Conservation (phyloP, 92 coral and sea anemone genomes). For the Palythoa grandis region DNA sequence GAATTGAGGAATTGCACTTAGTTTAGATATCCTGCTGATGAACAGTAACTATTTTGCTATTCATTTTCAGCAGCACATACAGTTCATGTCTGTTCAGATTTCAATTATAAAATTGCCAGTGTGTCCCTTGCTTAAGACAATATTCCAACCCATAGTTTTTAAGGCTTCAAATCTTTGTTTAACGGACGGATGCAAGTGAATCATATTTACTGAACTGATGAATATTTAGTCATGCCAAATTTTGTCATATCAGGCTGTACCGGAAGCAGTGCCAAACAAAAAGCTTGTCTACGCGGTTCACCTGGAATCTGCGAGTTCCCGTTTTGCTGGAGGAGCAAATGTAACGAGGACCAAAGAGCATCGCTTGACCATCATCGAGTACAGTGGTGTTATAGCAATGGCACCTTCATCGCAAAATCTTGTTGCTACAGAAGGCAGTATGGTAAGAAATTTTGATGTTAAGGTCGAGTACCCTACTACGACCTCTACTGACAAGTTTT, state of each 20-base stretch:
- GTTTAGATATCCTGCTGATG: no score
- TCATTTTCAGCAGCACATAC: no score
- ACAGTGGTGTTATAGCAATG: constrained; percentile 88
- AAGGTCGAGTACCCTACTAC: no score
- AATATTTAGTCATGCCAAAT: neutral
- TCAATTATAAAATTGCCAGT: no score
- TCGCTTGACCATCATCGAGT: constrained; percentile 80
- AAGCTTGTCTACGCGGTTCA: constrained; percentile 83
- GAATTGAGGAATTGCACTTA: no score
- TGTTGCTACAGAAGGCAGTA: constrained; percentile 69
- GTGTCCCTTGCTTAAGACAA: no score
- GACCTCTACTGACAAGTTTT: no score
- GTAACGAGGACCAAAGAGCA: constrained; percentile 58
- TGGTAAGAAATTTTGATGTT: constrained; percentile 53
- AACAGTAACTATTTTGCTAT: no score
- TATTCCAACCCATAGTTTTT: no score
- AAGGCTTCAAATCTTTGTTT: no score
- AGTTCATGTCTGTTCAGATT: no score
- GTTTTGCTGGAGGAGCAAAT: constrained; percentile 83
- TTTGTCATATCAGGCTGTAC: constrained; percentile 66
- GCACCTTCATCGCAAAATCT: constrained; percentile 75
- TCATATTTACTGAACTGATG: neutral
- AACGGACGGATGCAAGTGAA: no score
- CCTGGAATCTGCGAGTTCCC: constrained; percentile 66
- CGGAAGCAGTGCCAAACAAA: constrained; percentile 69